phyloP scores from a whole-genome alignment of 2,113 vertebrate genomes.

The Malaclemys terrapin region DNA sequence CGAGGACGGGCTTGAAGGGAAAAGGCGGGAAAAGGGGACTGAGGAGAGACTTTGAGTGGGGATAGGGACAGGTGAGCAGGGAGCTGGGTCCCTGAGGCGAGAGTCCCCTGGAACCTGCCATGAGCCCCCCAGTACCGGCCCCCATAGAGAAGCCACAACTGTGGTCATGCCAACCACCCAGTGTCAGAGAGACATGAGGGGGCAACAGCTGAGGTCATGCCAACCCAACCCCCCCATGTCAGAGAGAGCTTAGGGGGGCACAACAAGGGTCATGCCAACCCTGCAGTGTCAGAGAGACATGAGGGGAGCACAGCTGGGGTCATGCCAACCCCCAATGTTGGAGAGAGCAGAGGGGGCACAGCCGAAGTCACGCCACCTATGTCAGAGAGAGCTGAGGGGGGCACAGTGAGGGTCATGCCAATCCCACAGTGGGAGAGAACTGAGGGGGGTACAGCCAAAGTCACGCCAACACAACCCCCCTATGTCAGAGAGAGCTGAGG shows the following conservation, averaged over 20 bases:
- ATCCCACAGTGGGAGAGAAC: neutral
- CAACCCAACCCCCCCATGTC: neutral
- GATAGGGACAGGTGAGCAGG: neutral
- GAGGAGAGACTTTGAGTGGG: neutral
- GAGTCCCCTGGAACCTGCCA: neutral
- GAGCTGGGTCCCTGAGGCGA: neutral
- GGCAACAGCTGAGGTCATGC: neutral
- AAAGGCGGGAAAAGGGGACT: conserved; percentile 71
- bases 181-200: neutral
- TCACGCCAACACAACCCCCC: neutral
- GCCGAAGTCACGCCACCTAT: neutral
- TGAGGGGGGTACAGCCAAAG: neutral
- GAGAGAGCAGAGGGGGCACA: neutral
- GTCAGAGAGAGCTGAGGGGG: neutral
- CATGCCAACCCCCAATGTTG: neutral
- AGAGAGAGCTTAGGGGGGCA: neutral
- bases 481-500: neutral
- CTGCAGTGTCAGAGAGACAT: neutral
- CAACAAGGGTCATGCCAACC: neutral
- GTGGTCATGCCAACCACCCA: neutral
- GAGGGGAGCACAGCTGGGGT: neutral
- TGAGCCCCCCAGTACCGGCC: neutral
- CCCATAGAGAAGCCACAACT: neutral
- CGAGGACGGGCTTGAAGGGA: neutral
- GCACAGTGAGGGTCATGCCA: too few species aligned